Evolutionary conservation across 2,797 vertebrate genomes (phyloP).

Genomic region (Sebastes iracundus): DNA sequence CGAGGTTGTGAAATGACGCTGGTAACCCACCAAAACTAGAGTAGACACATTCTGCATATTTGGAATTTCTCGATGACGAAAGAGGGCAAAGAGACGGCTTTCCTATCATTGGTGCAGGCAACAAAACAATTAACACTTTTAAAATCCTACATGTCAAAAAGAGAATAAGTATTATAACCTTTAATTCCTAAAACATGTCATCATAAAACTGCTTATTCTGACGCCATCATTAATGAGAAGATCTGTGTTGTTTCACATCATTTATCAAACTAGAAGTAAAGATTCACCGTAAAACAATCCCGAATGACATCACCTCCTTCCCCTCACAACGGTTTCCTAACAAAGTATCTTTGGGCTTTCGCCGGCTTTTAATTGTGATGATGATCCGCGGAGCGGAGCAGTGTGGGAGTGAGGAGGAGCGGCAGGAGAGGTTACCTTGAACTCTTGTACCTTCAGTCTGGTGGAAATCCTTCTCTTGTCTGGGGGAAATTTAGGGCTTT

Average conservation of each 20-base stretch:
- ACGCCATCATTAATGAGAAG: accelerated
- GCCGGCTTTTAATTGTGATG: slow-evolving; percentile 27
- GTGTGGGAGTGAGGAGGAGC: slow-evolving; percentile 58
- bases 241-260: not conserved
- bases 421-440: slow-evolving; percentile 67
- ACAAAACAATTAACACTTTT: not conserved
- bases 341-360: slow-evolving; percentile 14
- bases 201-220: not conserved
- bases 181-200: not conserved
- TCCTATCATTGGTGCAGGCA: not conserved
- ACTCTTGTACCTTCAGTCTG: slow-evolving; percentile 54
- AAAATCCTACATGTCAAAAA: not conserved
- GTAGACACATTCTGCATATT: no score
- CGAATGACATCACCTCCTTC: slow-evolving; percentile 23
- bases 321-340: slow-evolving; percentile 4
- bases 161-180: no score
- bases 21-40: no score
- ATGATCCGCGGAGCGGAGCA: not conserved
- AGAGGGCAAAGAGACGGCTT: not conserved
- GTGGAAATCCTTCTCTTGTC: slow-evolving; percentile 61
- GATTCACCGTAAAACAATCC: not conserved
- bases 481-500: slow-evolving; percentile 52
- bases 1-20: no score
- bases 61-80: no score
- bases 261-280: not conserved